Evolutionary conservation across 2,888 invertebrate genomes (phyloP), one percentile per base, ranked within the genome.

Genomic region (Latrodectus hesperus): DNA sequence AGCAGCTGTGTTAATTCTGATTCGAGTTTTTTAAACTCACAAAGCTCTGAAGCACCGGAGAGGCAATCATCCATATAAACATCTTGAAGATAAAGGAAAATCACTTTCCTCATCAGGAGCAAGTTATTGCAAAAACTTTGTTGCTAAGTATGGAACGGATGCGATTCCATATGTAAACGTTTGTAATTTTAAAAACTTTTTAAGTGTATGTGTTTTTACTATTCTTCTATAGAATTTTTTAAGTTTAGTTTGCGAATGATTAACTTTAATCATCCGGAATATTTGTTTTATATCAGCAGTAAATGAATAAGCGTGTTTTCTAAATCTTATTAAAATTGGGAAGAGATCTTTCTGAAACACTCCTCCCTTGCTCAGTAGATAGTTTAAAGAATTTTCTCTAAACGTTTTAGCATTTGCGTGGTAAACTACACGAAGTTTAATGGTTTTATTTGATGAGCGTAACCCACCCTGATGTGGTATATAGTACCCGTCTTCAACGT

Each of bases 231-330:
- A 71, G 16, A n/a, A 71, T 71, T 49, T 71, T 14, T 26, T 49
- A 55, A 55, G 55, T 16, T 26, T 70, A 2, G 70, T 70, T n/a
- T 51, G 68, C 9, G 22, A 22, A 17, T 1, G 10, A 68, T 22
- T 22, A 67, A 67, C 11, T 26, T 17, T 8, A 71, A 38, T 16
- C 11, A 38, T 51, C 51, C 5, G 5, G 70, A 71, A 71, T 12
- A 71, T 51, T n/a, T 51, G 71, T 16, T 49, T 71, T 49, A 71
- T 71, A n/a, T 71, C 51, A n/a, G n/a, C 51, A 38, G 51, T n/a
- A 10, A 71, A 71, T 49, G 52, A 17, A 14, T 71, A 71, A 49
- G n/a, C 1, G 49, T 38, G 22, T 55, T 55, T 55, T 55, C 55
- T 55, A 55, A 55, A 55, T 55, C 55, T 55, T 5, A 55, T 55